Evolutionary conservation across 2,888 invertebrate genomes (phyloP), one percentile per base, ranked within the genome.

Genomic region (Syrista parreyssii): DNA sequence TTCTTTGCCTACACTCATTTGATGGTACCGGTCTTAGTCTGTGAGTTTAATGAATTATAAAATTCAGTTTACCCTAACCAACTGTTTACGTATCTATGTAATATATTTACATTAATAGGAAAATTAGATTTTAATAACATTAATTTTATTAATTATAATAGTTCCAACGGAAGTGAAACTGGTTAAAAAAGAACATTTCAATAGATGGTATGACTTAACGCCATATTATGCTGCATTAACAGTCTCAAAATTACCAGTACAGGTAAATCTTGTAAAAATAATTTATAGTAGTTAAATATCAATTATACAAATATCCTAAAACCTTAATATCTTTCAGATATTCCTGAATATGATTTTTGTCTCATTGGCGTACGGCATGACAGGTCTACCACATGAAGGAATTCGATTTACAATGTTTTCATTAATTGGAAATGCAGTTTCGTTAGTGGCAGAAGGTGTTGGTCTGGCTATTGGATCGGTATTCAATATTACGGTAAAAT

Each of bases 381-480:
- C 95, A 0, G 96, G 96, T 0, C 93, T 97, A 83, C 97, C 97
- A 0, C 93, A 93, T 68, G 93, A 94, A 81, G 87, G 93, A 73
- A 87, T 92, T 83, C 93, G 97, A 40, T 97, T 96, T 87, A 88
- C 93, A 12, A 92, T 95, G 77, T 96, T 96, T 89, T 93, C 95
- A 55, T 86, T 94, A 0, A 93, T 96, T 35, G 95, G 95, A 0
- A 93, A 95, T 75, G 92, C 95, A 77, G 94, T 95, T 12, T 95
- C 96, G 0, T 91, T 97, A 69, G 95, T 95, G 0, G 95, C 96
- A 31, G 97, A 97, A 89, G 96, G 96, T 55, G 93, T 96, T 89
- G 97, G 97, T 0, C 88, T 97, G 80, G 94, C 96, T 0, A 96
- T 97, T 84, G 97, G 97, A 76, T 94, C 95, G 4, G 91, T 94